Conservation (phyloP, 2,888 invertebrate species). For the Scaptomyza tumidula region DNA sequence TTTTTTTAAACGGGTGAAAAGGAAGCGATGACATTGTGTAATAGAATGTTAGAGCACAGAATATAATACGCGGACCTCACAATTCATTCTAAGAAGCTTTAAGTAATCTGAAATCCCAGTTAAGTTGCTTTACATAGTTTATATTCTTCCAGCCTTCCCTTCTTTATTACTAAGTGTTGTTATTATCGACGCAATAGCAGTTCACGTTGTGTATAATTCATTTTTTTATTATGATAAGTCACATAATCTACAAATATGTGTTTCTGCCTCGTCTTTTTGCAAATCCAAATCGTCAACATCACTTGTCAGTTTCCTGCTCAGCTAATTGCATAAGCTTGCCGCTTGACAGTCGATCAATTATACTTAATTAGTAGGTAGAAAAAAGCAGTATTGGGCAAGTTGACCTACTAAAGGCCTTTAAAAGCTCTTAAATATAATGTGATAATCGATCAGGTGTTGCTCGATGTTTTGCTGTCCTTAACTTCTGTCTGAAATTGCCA, state of each 20-base stretch:
- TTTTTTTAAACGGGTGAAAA: neutral
- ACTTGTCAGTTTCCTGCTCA: constrained; percentile 36
- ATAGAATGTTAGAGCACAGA: neutral
- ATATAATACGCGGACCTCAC: neutral
- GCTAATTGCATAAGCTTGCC: constrained; percentile 50
- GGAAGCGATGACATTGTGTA: neutral
- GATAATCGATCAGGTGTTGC: constrained; percentile 24
- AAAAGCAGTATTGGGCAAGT: neutral
- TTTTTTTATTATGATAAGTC: constrained; percentile 9
- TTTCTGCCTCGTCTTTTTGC: neutral
- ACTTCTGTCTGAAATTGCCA: constrained; percentile 46
- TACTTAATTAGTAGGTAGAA: neutral
- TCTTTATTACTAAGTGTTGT: too few relatives aligned
- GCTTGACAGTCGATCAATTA: constrained; percentile 37
- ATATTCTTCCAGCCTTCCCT: too few relatives aligned
- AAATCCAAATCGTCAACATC: constrained; percentile 20
- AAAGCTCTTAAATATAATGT: neutral
- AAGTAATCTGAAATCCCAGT: too few relatives aligned
- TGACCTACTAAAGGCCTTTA: constrained; percentile 36
- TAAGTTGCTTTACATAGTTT: too few relatives aligned
- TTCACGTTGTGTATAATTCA: neutral
- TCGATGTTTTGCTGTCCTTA: neutral
- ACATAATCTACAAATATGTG: neutral
- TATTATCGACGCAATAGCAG: too few relatives aligned
- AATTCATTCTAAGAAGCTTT: neutral